phyloP scores from a whole-genome alignment of 2,797 vertebrate species.

The Knipowitschia caucasica region DNA sequence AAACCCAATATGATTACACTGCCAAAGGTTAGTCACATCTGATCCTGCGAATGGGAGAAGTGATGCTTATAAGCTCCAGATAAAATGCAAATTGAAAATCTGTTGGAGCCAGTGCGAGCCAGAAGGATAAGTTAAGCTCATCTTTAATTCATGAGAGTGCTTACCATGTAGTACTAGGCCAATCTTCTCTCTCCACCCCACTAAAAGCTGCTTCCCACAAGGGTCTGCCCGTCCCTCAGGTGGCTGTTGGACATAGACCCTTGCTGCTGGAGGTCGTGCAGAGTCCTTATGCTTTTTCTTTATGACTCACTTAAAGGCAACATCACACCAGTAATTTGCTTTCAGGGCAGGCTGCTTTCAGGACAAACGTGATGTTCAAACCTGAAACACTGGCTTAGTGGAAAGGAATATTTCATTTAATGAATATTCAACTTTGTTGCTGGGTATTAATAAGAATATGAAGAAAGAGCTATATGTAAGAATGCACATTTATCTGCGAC shows the following conservation, averaged over 20 bases:
- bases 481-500: too few relatives aligned
- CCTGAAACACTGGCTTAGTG: not conserved
- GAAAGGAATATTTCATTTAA: too few relatives aligned
- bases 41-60: constrained; percentile 41
- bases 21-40: constrained; percentile 28
- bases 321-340: constrained; percentile 22
- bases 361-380: constrained; percentile 11
- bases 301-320: constrained; percentile 7
- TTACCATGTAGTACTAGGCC: constrained; percentile 38
- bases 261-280: constrained; percentile 4
- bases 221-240: constrained; percentile 39
- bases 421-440: too few relatives aligned
- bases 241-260: constrained; percentile 45
- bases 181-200: constrained; percentile 42
- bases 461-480: too few relatives aligned
- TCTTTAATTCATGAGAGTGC: constrained; percentile 69
- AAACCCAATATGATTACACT: not conserved
- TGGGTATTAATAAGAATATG: too few relatives aligned
- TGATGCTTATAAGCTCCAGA: constrained; percentile 43
- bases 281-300: constrained; percentile 10
- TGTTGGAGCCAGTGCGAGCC: constrained; percentile 56
- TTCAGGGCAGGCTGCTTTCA: constrained; percentile 13
- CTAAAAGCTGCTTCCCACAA: constrained; percentile 46
- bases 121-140: constrained; percentile 63
- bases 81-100: constrained; percentile 70